phyloP scores from a whole-genome alignment of 2,888 invertebrate species.

The Andrena bucephala region DNA sequence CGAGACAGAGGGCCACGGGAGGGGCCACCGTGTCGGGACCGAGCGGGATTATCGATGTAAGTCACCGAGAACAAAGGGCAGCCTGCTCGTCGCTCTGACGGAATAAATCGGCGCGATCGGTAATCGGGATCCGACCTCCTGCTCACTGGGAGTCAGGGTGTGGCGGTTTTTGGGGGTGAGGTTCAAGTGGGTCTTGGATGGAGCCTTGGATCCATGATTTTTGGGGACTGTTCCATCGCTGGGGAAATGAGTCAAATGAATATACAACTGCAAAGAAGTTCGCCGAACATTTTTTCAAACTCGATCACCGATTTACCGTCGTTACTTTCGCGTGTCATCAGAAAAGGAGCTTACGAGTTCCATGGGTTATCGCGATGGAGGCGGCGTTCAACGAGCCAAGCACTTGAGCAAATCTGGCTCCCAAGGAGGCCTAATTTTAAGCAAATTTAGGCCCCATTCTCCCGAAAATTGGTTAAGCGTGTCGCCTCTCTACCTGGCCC shows the following conservation, averaged over 20 bases:
- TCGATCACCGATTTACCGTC: slow-evolving; percentile 36
- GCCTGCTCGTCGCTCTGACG: slow-evolving; percentile 64
- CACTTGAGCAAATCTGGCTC: slow-evolving; percentile 2
- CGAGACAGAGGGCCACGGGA: slow-evolving; percentile 44
- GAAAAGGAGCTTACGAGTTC: slow-evolving; percentile 25
- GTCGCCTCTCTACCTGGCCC: slow-evolving; percentile 72
- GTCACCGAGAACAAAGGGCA: slow-evolving; percentile 73
- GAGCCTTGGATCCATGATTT: neutral
- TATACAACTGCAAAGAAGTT: neutral
- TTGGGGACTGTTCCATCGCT: neutral
- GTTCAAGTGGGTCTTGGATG: neutral
- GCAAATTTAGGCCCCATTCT: slow-evolving; percentile 76
- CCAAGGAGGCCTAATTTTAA: slow-evolving; percentile 76
- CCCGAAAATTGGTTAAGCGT: slow-evolving; percentile 79
- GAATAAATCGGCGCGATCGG: slow-evolving; percentile 67
- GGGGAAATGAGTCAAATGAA: neutral
- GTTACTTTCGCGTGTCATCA: neutral
- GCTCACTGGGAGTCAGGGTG: neutral
- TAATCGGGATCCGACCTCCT: slow-evolving; percentile 54
- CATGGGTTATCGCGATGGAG: slow-evolving; percentile 49
- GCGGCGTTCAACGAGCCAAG: slow-evolving; percentile 38
- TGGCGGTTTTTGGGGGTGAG: neutral
- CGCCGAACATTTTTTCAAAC: neutral
- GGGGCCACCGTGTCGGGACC: slow-evolving; percentile 67
- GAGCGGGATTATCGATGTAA: slow-evolving; percentile 71